These are phyloP conservation scores for Antennarius striatus DNA, from an alignment of 2,113 vertebrate species.

Conservation along the genomic window DNA sequence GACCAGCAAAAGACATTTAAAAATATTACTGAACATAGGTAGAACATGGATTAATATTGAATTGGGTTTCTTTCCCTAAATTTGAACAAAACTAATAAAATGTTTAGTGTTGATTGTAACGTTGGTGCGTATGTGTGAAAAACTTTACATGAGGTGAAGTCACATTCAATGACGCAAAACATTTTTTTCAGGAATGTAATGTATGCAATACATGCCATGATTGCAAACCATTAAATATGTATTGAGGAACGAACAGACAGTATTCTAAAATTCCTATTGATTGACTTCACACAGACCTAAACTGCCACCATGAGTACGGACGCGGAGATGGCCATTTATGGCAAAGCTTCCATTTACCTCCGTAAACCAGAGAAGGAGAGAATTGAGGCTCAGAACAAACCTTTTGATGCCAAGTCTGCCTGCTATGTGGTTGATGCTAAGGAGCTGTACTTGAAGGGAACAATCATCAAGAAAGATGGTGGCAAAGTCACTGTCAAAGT, in stretches of 20 bases:
- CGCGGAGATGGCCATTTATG: slow-evolving; percentile 65
- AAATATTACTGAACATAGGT: too few relatives aligned
- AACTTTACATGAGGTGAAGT: too few relatives aligned
- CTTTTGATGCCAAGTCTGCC: slow-evolving; percentile 67
- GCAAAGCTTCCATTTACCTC: slow-evolving; percentile 69
- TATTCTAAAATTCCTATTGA: background rate
- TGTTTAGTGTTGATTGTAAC: too few relatives aligned
- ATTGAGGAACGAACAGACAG: background rate
- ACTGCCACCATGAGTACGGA: slow-evolving; percentile 67
- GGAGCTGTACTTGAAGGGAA: slow-evolving; percentile 65
- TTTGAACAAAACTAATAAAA: too few relatives aligned
- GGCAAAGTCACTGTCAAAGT: slow-evolving; percentile 62
- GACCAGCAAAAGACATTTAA: too few relatives aligned
- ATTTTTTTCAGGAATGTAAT: too few relatives aligned
- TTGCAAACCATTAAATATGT: too few relatives aligned
- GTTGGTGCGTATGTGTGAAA: too few relatives aligned
- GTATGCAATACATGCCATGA: too few relatives aligned
- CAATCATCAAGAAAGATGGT: slow-evolving; percentile 54
- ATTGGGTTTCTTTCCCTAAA: too few relatives aligned
- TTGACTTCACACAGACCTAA: background rate
- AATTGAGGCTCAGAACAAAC: slow-evolving; percentile 62
- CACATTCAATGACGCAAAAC: too few relatives aligned
- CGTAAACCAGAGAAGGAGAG: slow-evolving; percentile 71
- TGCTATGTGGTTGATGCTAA: slow-evolving; percentile 54
- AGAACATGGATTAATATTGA: too few relatives aligned